Base-by-base conservation (phyloP, 2,888 invertebrate species). In the Hemithea aestivaria region DNA sequence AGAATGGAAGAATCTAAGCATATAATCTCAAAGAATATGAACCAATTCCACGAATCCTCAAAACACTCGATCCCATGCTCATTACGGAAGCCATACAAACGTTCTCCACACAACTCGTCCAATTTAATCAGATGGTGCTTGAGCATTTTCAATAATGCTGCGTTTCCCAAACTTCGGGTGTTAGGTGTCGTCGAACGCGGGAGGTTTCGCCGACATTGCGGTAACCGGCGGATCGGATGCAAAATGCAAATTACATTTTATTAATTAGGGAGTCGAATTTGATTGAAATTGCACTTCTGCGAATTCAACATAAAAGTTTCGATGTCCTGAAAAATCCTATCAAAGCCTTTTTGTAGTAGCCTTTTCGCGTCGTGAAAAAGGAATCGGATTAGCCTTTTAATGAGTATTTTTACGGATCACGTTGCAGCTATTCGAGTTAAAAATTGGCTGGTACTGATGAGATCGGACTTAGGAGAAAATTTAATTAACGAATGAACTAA, bases 91-190 rank as follows among this genome's bases (percentile, higher is more conserved):
- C 39, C 56, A 35, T 44, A 59, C 38, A 40, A 53, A 53, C 42
- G 51, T 40, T 50, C 53, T 4, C 16, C 3, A 51, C 49, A 53
- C 44, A 51, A 66, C 60, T 25, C 32, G 69, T 68, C 62, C 64
- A 66, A 69, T 70, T 74, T 79, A 77, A 78, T 79, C 76, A 77
- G 35, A 56, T 60, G 65, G 61, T 64, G 61, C 58, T 68, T 53
- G 60, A 53, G 51, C 60, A 57, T 68, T 35, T 61, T 55, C 51
- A 45, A 45, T 51, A 57, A 62, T 53, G 54, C 36, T 56, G 53
- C 60, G 60, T 62, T 57, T 38, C 39, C 35, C 26, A 40, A 42
- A 49, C 47, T 51, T 47, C 45, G 42, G 48, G 51, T 56, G 48
- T 52, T 48, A 48, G 48, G 47, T 53, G 49, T 43, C 47, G 44